Evolutionary conservation across 2,888 invertebrate genomes (phyloP).

Genomic region (Pecten maximus): DNA sequence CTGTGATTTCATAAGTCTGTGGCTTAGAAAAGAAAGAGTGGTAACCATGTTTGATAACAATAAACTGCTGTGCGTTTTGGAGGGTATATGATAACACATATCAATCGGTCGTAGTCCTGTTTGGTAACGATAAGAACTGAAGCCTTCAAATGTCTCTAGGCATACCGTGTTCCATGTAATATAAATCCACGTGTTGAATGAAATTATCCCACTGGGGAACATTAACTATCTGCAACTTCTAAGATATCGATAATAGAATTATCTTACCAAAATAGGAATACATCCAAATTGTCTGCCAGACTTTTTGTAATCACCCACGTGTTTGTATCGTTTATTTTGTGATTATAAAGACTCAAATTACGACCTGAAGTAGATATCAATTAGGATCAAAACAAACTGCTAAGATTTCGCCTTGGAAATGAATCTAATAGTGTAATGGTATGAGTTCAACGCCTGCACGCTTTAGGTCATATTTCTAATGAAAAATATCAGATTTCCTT

Average conservation of each 20-base stretch:
- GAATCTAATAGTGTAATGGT: neutral
- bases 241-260: neutral
- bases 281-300: neutral
- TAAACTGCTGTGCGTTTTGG: neutral
- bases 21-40: neutral
- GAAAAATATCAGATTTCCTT: neutral
- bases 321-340: neutral
- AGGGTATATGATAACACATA: neutral
- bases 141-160: neutral
- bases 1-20: neutral
- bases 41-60: neutral
- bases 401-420: neutral
- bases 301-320: no score
- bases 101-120: neutral
- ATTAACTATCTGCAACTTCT: neutral
- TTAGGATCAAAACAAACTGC: neutral
- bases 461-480: neutral
- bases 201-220: neutral
- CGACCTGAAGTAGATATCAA: neutral
- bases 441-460: neutral
- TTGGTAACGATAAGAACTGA: neutral
- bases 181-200: neutral
- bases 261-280: neutral
- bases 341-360: neutral
- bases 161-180: neutral